Evolutionary conservation across 2,113 vertebrate genomes (phyloP).

Genomic region (Osmerus eperlanus): DNA sequence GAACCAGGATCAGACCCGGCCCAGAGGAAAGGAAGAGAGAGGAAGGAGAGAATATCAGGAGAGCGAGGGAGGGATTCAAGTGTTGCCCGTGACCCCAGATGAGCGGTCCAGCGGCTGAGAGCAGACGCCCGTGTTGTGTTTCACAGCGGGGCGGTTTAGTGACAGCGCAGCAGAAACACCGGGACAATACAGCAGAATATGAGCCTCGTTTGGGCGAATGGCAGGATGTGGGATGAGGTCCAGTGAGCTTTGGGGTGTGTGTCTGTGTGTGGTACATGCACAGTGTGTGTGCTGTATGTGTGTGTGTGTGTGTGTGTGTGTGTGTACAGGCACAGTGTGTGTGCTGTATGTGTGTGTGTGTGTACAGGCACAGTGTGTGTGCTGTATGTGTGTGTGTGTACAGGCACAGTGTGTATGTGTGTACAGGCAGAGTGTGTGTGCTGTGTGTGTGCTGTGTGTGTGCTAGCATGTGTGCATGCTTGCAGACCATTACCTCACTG

Average conservation of each 20-base stretch:
- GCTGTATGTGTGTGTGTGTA: no score
- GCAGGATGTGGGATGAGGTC: not conserved
- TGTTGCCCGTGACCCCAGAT: not conserved
- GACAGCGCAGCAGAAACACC: conserved; percentile 2
- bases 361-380: not conserved
- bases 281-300: not conserved
- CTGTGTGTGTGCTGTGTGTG: no score
- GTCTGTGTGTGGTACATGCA: conserved; percentile 1
- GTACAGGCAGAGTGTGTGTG: no score
- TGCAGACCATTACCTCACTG: no score
- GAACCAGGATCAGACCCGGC: no score
- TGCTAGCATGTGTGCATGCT: no score
- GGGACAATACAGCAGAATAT: conserved; percentile 1
- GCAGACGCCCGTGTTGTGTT: not conserved
- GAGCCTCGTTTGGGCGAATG: not conserved
- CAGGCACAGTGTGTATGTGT: no score
- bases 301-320: conserved; percentile 8
- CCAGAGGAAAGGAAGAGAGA: not conserved
- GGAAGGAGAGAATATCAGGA: not conserved
- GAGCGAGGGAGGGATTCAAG: conserved; percentile 16
- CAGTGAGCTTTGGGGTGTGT: not conserved
- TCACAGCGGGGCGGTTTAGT: not conserved
- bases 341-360: not conserved
- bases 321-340: not conserved
- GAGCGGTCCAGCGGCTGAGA: conserved; percentile 1